Evolutionary conservation across 1,140 invertebrate genomes (phyloP).

Genomic region (Paracyclopina nana): DNA sequence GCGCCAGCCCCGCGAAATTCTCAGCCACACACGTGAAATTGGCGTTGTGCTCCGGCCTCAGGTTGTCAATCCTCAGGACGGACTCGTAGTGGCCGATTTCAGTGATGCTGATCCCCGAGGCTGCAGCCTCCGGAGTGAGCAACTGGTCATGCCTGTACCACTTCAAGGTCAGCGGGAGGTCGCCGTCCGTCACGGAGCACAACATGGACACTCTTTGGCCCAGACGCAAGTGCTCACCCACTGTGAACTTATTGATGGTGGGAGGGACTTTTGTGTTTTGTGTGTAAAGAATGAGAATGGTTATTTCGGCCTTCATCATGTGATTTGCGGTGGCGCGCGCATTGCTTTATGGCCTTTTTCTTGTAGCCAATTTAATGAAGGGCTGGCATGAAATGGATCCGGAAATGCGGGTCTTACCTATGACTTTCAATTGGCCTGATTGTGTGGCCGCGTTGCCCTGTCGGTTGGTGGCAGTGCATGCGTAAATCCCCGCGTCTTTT

Average conservation of each 20-base stretch:
- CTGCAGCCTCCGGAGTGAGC: constrained; percentile 15
- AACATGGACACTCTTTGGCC: constrained; percentile 49
- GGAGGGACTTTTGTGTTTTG: constrained; percentile 1
- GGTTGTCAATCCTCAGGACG: constrained; percentile 50
- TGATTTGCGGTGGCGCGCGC: not conserved
- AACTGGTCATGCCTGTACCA: constrained; percentile 50
- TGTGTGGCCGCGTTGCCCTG: constrained; percentile 20
- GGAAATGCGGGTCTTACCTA: not conserved
- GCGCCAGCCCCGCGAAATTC: constrained; percentile 46
- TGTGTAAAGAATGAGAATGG: not conserved
- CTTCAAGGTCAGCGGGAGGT: constrained; percentile 46
- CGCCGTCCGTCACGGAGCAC: constrained; percentile 53
- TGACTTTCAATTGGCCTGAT: not conserved
- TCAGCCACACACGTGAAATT: constrained; percentile 52
- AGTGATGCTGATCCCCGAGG: not conserved
- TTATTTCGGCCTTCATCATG: not conserved
- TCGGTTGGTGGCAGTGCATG: constrained; percentile 22
- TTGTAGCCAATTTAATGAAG: too few relatives aligned
- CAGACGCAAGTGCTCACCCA: constrained; percentile 6
- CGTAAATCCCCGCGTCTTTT: constrained; percentile 21
- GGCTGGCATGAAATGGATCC: too few relatives aligned
- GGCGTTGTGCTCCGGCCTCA: constrained; percentile 48
- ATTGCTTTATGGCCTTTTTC: not conserved
- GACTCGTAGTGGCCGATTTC: constrained; percentile 33
- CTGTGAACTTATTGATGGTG: not conserved